Base-by-base conservation (phyloP, 2,113 vertebrate species). In the Microcebus murinus region DNA sequence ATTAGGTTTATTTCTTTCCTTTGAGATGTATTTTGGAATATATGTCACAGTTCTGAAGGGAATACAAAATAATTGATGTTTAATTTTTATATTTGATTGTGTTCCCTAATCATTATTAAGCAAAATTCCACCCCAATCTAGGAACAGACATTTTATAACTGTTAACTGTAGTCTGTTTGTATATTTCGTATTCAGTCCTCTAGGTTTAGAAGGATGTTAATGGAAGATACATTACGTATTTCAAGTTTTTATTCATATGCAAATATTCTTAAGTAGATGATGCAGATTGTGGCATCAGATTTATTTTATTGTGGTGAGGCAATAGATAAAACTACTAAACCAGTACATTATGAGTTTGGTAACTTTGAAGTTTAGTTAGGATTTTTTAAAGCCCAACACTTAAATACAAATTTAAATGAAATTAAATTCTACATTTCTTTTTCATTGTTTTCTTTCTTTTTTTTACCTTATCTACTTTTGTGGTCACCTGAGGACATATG, bases 231-330 rank as follows among this genome's bases (percentile, higher is more conserved):
- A 45, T 86, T 70, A 39, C 82, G 50, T 95, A 89, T 80, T 96
- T 97, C 71, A 88, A 57, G 82, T 95, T 96, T 70, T 87, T 93
- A 96, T 65, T 95, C 9, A 5, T 84, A 90, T 96, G 91, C 61
- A 94, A 91, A 83, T 97, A 96, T 82, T 87, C 31, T 92, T 96
- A 94, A 92, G 36, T 92, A 95, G 67, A 67, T 94, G 79, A 63
- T 87, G 52, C 79, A 42, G 84, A 94, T 93, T 93, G 73, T 91
- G 96, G 57, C 29, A 91, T 95, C 42, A 95, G 42, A 82, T 95
- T 97, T 97, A 90, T 93, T 94, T 97, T 97, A 50, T 77, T 94
- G 76, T 90, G 79, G 80, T 87, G 29, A 94, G 79, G 82, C 50
- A 88, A 39, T 27, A 86, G 52, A 89, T 95, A 88, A 94, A 94